These are phyloP conservation scores for Zaprionus lineosus DNA, from an alignment of 2,888 invertebrate species.

Conservation along the genomic window DNA sequence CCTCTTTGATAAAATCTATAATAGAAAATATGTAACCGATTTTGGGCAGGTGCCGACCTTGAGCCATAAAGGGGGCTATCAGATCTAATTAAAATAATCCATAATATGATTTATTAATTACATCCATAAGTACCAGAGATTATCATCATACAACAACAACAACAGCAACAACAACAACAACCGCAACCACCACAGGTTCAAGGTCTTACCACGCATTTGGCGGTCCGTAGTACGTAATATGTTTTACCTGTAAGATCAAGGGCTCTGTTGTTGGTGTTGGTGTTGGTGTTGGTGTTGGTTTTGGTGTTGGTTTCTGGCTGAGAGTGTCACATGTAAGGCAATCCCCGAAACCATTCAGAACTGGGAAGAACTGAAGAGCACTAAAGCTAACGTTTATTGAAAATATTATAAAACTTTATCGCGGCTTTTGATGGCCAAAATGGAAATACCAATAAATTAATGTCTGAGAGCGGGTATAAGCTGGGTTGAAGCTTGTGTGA, in stretches of 20 bases:
- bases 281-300: no score
- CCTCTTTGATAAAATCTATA: no score
- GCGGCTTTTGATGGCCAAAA: slow-evolving; percentile 37
- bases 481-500: slow-evolving; percentile 23
- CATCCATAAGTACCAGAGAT: slow-evolving; percentile 2
- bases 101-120: slow-evolving; percentile 40
- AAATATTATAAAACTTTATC: slow-evolving; percentile 30
- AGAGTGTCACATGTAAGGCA: no score
- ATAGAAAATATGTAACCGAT: no score
- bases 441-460: slow-evolving; percentile 36
- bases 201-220: slow-evolving; percentile 13
- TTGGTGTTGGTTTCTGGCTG: no score
- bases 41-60: slow-evolving; percentile 17
- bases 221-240: no score
- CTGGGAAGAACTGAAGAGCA: slow-evolving; percentile 16
- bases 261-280: no score
- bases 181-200: no score
- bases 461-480: no score
- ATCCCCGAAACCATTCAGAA: no score
- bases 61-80: slow-evolving; percentile 23
- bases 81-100: slow-evolving; percentile 23
- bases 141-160: slow-evolving; percentile 6
- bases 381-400: slow-evolving; percentile 9
- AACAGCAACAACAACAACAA: slow-evolving; percentile 21
- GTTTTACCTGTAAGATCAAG: no score